Percentiles rank a stretch among this genome's conserved stretches.
Conservation (phyloP, 2,113 vertebrate genomes). For the Amia ocellicauda region DNA sequence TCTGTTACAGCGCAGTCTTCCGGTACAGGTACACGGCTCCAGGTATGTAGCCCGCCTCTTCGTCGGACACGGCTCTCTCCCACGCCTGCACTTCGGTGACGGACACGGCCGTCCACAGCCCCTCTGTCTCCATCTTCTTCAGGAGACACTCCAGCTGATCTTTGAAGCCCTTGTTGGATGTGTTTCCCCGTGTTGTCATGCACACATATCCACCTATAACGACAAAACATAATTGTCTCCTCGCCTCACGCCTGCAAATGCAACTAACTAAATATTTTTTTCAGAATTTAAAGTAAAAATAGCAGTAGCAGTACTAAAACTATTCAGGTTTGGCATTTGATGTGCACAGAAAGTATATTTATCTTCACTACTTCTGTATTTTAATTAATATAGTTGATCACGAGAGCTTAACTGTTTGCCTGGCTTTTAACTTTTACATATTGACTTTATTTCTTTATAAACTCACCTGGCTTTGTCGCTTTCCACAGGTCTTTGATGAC, state of each 20-base stretch:
- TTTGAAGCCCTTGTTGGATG: constrained; percentile 72
- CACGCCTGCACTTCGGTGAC: constrained; percentile 65
- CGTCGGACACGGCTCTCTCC: constrained; percentile 70
- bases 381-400: too few relatives aligned
- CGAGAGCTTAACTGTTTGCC: too few relatives aligned
- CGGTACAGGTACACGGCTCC: constrained; percentile 76
- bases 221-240: too few relatives aligned
- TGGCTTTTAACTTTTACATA: too few relatives aligned
- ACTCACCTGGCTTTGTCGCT: constrained; percentile 76
- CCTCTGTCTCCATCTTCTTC: constrained; percentile 58
- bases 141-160: constrained; percentile 57
- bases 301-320: too few relatives aligned
- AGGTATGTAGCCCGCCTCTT: constrained; percentile 69
- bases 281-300: too few relatives aligned
- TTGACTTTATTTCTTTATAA: background rate
- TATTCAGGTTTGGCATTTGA: too few relatives aligned
- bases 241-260: too few relatives aligned
- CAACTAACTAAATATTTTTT: too few relatives aligned
- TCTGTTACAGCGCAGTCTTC: constrained; percentile 45
- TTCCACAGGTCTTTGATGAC: constrained; percentile 69
- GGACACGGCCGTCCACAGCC: constrained; percentile 62
- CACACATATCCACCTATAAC: constrained; percentile 77
- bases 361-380: too few relatives aligned
- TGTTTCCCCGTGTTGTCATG: constrained; percentile 79
- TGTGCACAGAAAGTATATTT: too few relatives aligned